phyloP scores from a whole-genome alignment of 1,140 invertebrate genomes.

The Bursaphelenchus mucronatus region DNA sequence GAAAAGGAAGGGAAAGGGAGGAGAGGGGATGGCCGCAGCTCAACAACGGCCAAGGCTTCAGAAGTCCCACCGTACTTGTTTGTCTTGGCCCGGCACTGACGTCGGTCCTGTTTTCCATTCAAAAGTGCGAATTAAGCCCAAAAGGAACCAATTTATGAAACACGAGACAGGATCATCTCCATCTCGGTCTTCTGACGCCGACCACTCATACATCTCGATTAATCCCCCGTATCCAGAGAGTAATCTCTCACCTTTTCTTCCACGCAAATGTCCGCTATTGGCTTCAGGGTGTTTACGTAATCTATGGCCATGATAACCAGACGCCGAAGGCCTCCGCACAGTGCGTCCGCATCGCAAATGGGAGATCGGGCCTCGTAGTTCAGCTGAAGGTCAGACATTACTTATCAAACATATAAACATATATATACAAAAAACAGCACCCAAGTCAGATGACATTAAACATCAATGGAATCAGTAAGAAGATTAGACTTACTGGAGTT shows the following conservation, averaged over 20 bases:
- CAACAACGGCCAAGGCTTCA: too few relatives aligned
- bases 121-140: too few relatives aligned
- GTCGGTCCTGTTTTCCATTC: too few relatives aligned
- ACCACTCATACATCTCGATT: not conserved
- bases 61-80: too few relatives aligned
- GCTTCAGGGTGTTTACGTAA: constrained; percentile 61
- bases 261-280: constrained; percentile 51
- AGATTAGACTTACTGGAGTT: constrained; percentile 20
- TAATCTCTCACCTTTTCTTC: constrained; percentile 44
- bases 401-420: constrained; percentile 3
- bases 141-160: too few relatives aligned
- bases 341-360: constrained; percentile 19
- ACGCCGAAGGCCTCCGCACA: constrained; percentile 38
- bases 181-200: too few relatives aligned
- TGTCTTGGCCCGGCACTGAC: too few relatives aligned
- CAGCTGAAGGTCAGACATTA: constrained; percentile 33
- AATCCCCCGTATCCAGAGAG: not conserved
- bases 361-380: constrained; percentile 41
- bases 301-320: constrained; percentile 53
- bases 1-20: too few relatives aligned
- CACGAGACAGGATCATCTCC: too few relatives aligned
- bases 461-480: constrained; percentile 24
- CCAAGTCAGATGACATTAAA: not conserved
- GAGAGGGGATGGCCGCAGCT: too few relatives aligned
- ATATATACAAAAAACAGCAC: not conserved